phyloP scores from a whole-genome alignment of 2,113 vertebrate genomes.

The Pseudonaja textilis region DNA sequence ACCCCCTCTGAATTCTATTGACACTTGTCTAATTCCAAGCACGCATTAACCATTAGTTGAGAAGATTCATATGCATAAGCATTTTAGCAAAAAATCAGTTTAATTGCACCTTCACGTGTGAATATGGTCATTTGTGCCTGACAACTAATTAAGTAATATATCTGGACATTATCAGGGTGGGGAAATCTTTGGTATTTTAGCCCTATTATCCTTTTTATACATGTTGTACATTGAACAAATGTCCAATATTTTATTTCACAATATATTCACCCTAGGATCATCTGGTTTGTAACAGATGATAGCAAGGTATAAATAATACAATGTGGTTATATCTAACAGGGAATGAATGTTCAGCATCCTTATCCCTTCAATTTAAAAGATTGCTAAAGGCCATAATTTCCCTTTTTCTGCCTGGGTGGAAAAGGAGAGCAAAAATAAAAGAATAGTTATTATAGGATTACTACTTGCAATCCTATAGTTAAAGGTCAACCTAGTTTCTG shows the following conservation, averaged over 20 bases:
- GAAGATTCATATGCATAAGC: neutral
- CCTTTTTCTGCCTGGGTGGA: slow-evolving; percentile 40
- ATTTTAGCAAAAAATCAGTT: neutral
- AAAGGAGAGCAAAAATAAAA: slow-evolving; percentile 55
- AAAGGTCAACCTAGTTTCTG: slow-evolving; percentile 59
- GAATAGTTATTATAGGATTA: slow-evolving; percentile 69
- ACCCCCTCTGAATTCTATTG: neutral
- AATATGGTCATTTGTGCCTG: neutral
- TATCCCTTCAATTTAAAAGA: slow-evolving; percentile 62
- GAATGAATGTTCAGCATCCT: slow-evolving; percentile 54
- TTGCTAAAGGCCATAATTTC: slow-evolving; percentile 65
- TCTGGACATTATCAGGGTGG: neutral
- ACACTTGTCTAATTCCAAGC: neutral
- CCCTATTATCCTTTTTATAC: slow-evolving; percentile 2
- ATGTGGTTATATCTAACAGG: slow-evolving; percentile 49
- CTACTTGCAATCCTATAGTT: slow-evolving; percentile 59
- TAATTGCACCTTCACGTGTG: neutral
- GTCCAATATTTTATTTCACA: slow-evolving; percentile 39
- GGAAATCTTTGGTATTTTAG: neutral
- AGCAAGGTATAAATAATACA: slow-evolving; percentile 55
- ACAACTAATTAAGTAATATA: neutral
- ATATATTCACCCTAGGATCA: slow-evolving; percentile 29
- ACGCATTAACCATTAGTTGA: neutral
- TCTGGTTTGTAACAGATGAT: slow-evolving; percentile 37
- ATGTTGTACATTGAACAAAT: slow-evolving; percentile 41